Evolutionary conservation across 1,140 invertebrate species (phyloP), one percentile per base, ranked within the genome.

Genomic region (Hylyphantes graminicola): DNA sequence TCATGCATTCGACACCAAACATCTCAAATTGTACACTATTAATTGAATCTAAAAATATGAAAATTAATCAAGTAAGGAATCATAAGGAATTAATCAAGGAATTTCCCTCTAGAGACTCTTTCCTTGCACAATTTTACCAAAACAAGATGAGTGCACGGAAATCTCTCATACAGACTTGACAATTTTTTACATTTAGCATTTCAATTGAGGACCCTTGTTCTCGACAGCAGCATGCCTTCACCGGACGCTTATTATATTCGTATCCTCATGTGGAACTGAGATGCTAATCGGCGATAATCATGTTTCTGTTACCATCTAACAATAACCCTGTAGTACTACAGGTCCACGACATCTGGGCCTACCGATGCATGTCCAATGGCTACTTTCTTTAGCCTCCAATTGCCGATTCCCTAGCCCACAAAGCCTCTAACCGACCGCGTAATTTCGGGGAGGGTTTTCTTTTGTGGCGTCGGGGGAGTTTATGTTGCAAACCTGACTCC

Each of bases 271-370:
- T 50, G 35, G 61, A 67, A 53, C 17, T 54, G 51, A 78, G 67
- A 65, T 55, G 61, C 61, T 78, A 78, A 78, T 78, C 75, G 75
- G 48, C 15, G 61, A 78, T 78, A 65, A 78, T 78, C 75, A 78
- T 54, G 75, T 67, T 35, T 12, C 59, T 61, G 74, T 57, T 13
- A n/a, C 54, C 54, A 35, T 17, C 67, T 74, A 57, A 35, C 57
- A 21, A 8, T 17, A 7, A 21, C 19, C n/a, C n/a, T 15, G 10
- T 15, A 15, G 2, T 11, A 19, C 57, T 35, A 10, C 51, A n/a
- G 11, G 57, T 61, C 57, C 57, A 12, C 21, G 55, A 55, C 75
- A 78, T 78, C 75, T 78, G 75, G 75, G 61, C 15, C 48, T 53
- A 12, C 7, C 59, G 57, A 61, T 59, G 74, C 74, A 76, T 76